phyloP scores from a whole-genome alignment of 2,797 vertebrate species.

The Hipposideros larvatus region DNA sequence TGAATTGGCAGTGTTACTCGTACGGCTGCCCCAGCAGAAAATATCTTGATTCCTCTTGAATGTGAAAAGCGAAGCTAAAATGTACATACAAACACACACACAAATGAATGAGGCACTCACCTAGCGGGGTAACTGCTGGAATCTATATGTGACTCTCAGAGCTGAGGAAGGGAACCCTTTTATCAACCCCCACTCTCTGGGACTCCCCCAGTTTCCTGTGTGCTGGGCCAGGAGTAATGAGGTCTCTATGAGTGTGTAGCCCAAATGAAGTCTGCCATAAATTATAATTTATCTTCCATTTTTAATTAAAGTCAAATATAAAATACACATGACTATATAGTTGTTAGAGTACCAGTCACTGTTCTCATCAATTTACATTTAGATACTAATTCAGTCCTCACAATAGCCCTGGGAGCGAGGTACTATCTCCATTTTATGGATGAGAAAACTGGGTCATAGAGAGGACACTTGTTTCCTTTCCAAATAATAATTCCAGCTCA shows the following conservation, averaged over 20 bases:
- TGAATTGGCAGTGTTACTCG: background rate
- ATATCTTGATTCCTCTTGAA: background rate
- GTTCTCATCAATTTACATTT: background rate
- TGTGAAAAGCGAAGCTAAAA: background rate
- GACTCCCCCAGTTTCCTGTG: background rate
- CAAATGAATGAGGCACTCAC: background rate
- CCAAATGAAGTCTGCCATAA: background rate
- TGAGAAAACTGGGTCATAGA: background rate
- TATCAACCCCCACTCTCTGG: background rate
- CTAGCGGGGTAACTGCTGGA: no score
- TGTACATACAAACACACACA: background rate
- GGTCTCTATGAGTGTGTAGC: background rate
- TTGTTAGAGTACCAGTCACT: background rate
- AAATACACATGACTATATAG: background rate
- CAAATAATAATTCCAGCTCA: background rate
- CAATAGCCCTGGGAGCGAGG: background rate
- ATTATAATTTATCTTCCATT: conserved; percentile 7
- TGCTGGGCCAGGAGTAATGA: background rate
- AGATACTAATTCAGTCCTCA: background rate
- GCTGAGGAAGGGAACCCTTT: background rate
- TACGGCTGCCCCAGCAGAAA: background rate
- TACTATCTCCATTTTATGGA: background rate
- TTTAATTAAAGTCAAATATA: background rate
- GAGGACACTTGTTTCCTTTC: background rate
- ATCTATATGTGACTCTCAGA: background rate